Evolutionary conservation across 2,113 vertebrate genomes (phyloP), one percentile per base, ranked within the genome.

Genomic region (Origma solitaria): DNA sequence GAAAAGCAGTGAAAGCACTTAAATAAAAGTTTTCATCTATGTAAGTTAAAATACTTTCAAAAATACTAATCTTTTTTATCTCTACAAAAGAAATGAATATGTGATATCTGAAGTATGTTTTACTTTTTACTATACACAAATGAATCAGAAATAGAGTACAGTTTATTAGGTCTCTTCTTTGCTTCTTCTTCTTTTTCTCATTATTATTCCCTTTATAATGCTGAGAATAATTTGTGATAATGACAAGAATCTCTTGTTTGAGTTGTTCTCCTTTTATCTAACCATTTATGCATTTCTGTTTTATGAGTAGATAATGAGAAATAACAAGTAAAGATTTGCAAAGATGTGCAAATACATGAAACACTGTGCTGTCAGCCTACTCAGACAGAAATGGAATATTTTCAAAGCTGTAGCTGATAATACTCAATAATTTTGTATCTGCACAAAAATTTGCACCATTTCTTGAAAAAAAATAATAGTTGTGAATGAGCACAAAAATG

Each of bases 161-260:
- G 31, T 54, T 68, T 82, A 44, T 61, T 54, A 65, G 33, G 3
- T 27, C 19, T 73, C 4, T 30, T 72, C 21, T 56, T 72, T 81
- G 11, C 17, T 57, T 70, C 66, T 92, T 64, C 47, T 68, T 45
- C 17, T 47, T 88, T 86, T 70, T 77, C n/a, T 60, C 15, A 42
- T 71, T 44, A 83, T 57, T 90, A 51, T 73, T 93, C 38, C 5
- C 4, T 37, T 75, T 50, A 28, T 50, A 73, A 84, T 78, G 13
- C 10, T 70, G n/a, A 77, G 16, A 86, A 70, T 78, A 81, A 57
- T 86, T 89, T 89, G 16, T 65, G 56, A 65, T 44, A 87, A 79
- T 51, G 23, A 66, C 44, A 84, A 57, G 14, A 56, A 81, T 81
- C 11, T 82, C 40, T 42, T 53, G 18, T 82, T 88, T 60, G 16